Evolutionary conservation across 2,888 invertebrate species (phyloP).

Genomic region (Conomelus anceps): DNA sequence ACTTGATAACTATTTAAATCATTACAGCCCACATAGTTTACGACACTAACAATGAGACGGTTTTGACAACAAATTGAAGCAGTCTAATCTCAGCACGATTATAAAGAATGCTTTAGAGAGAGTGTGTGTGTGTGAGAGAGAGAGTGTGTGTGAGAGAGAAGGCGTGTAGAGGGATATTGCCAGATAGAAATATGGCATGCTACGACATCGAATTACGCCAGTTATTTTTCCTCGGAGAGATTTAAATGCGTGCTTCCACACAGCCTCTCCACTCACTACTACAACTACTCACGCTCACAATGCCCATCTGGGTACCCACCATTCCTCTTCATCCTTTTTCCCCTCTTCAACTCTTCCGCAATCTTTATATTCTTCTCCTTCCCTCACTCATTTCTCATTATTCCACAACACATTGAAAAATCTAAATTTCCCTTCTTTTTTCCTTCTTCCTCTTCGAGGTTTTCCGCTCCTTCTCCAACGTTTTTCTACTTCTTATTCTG

Average conservation of each 20-base stretch:
- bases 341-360: background rate
- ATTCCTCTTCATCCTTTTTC: background rate
- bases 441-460: background rate
- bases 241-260: background rate
- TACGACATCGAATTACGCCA: background rate
- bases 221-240: background rate
- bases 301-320: background rate
- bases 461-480: background rate
- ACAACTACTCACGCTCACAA: too few species aligned
- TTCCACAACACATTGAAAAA: background rate
- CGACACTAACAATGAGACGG: background rate
- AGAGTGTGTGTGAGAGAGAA: conserved; percentile 10
- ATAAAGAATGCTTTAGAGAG: background rate
- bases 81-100: background rate
- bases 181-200: conserved; percentile 25
- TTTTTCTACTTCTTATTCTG: background rate
- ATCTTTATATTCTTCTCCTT: conserved; percentile 37
- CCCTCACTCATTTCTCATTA: conserved; percentile 22
- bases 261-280: too few species aligned
- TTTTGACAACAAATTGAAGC: conserved; percentile 2
- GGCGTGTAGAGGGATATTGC: conserved; percentile 19
- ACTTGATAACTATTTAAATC: too few species aligned
- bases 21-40: background rate
- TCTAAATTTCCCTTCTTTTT: background rate
- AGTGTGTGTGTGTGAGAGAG: conserved; percentile 10